These are phyloP conservation scores for Ibidorhyncha struthersii DNA, from an alignment of 2,113 vertebrate species.

Conservation along the genomic window DNA sequence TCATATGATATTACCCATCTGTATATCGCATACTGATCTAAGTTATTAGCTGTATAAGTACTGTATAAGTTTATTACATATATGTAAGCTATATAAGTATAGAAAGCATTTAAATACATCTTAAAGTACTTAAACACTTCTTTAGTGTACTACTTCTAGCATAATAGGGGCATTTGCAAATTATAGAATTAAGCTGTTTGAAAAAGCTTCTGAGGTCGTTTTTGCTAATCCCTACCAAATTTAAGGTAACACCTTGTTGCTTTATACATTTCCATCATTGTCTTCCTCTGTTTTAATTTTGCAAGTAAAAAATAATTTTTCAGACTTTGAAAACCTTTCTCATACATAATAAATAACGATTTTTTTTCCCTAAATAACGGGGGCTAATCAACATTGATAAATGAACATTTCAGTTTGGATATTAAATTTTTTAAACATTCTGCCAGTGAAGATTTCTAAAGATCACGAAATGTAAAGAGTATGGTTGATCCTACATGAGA, in stretches of 20 bases:
- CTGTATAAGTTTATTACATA: neutral
- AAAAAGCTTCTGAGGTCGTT: neutral
- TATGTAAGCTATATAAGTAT: neutral
- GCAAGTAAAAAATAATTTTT: neutral
- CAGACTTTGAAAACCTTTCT: neutral
- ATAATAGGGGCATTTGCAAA: neutral
- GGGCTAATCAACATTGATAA: neutral
- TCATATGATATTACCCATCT: neutral
- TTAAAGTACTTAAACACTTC: neutral
- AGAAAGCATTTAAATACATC: neutral
- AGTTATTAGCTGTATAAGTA: neutral
- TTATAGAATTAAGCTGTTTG: neutral
- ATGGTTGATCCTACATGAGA: neutral
- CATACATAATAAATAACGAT: neutral
- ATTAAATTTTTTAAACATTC: neutral
- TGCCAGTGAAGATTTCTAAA: neutral
- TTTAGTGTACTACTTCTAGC: neutral
- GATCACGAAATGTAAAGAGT: neutral
- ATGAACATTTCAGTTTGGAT: neutral
- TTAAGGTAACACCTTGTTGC: neutral
- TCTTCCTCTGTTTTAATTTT: neutral
- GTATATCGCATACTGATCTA: neutral
- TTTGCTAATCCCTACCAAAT: neutral
- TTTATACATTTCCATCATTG: neutral
- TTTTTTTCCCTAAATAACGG: neutral